Conservation (phyloP, 2,888 invertebrate genomes). For the Drosophila lutescens region DNA sequence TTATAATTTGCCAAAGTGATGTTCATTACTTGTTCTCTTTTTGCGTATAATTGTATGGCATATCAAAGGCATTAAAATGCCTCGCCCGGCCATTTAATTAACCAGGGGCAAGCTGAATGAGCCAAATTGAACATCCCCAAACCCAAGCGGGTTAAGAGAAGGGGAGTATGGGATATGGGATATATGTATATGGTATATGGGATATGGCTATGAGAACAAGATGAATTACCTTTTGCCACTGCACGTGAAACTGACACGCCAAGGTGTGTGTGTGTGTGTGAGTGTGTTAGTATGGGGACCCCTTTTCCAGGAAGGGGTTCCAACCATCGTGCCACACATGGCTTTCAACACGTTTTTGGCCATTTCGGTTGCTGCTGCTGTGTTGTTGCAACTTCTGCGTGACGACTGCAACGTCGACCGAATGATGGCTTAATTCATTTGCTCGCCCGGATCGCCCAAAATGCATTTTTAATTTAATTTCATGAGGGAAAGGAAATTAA, state of each 20-base stretch:
- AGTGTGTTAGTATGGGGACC: background rate
- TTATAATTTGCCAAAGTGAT: background rate
- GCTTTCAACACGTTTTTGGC: conserved; percentile 74
- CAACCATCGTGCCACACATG: conserved; percentile 50
- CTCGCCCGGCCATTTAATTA: conserved; percentile 59
- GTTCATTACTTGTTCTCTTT: background rate
- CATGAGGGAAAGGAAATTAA: conserved; percentile 40
- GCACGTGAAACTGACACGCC: conserved; percentile 81
- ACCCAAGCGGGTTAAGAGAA: background rate
- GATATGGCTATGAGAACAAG: conserved; percentile 58
- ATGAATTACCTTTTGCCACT: conserved; percentile 81
- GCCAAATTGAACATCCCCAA: conserved; percentile 10
- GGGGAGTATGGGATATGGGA: background rate
- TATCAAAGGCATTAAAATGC: conserved; percentile 56
- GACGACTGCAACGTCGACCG: conserved; percentile 54
- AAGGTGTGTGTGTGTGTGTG: conserved; percentile 39
- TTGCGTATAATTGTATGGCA: conserved; percentile 10
- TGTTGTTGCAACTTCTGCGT: conserved; percentile 51
- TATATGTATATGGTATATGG: background rate
- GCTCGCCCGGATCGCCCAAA: conserved; percentile 51
- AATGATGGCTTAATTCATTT: conserved; percentile 75
- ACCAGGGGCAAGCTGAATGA: conserved; percentile 22
- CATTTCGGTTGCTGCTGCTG: conserved; percentile 49
- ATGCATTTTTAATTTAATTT: conserved; percentile 77
- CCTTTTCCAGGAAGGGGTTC: background rate